Evolutionary conservation across 2,113 vertebrate genomes (phyloP).

Genomic region (Trematocara zebra): DNA sequence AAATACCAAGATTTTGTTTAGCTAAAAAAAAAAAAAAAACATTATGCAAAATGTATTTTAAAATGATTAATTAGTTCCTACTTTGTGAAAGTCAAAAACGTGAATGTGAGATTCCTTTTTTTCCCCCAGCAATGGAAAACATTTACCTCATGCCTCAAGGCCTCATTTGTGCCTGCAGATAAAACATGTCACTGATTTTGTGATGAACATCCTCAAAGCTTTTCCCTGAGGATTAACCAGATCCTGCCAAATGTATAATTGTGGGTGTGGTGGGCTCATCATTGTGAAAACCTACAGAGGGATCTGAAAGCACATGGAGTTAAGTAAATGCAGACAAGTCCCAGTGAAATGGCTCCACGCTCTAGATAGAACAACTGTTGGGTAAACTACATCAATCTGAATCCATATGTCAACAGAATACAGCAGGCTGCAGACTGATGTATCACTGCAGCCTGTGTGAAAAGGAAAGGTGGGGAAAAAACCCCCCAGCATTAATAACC

Average conservation of each 20-base stretch:
- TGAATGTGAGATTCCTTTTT: background rate
- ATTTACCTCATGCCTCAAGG: background rate
- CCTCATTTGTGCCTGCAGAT: background rate
- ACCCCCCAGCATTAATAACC: background rate
- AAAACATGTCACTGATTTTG: background rate
- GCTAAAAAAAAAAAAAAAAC: rapidly evolving
- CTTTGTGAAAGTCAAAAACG: background rate
- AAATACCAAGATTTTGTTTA: background rate
- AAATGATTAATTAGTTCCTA: background rate
- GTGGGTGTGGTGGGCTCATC: slow-evolving; percentile 24
- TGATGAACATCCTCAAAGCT: background rate
- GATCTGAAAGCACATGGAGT: slow-evolving; percentile 13
- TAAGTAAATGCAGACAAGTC: background rate
- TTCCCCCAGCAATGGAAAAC: rapidly evolving
- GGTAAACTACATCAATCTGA: background rate
- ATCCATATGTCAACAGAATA: slow-evolving; percentile 1
- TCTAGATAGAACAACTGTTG: background rate
- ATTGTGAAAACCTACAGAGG: background rate
- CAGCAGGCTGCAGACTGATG: background rate
- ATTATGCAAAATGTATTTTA: background rate
- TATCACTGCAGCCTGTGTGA: background rate
- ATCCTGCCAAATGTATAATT: slow-evolving; percentile 15
- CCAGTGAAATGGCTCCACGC: background rate
- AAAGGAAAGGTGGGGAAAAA: background rate
- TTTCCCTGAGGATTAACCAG: slow-evolving; percentile 16